phyloP scores from a whole-genome alignment of 2,113 vertebrate species.

The Syrrhaptes paradoxus region DNA sequence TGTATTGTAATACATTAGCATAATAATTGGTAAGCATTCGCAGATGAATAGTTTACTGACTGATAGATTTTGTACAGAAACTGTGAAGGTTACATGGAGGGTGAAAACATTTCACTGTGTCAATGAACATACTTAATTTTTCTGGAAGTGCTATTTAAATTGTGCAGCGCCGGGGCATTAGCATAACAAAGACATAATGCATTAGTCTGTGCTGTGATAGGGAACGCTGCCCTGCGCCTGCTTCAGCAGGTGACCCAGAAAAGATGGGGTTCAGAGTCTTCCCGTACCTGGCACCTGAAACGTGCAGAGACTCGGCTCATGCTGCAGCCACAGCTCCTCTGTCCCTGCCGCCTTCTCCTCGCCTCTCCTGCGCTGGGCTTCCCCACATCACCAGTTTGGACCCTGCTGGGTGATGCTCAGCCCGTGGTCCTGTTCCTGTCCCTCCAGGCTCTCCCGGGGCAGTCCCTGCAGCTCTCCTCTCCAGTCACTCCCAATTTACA shows the following conservation, averaged over 20 bases:
- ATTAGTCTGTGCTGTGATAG: constrained; percentile 60
- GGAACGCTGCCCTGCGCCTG: constrained; percentile 42
- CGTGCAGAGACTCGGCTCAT: not conserved
- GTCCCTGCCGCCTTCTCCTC: too few relatives aligned
- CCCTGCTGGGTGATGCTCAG: too few relatives aligned
- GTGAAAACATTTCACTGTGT: constrained; percentile 87
- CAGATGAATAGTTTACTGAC: constrained; percentile 87
- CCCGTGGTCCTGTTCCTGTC: fast-evolving
- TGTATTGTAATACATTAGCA: constrained; percentile 84
- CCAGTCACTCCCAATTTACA: not conserved
- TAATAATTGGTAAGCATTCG: constrained; percentile 87
- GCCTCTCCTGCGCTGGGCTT: too few relatives aligned
- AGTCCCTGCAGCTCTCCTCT: not conserved
- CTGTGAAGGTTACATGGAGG: constrained; percentile 83
- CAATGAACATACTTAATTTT: constrained; percentile 88
- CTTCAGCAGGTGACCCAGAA: constrained; percentile 53
- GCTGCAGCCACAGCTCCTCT: not conserved
- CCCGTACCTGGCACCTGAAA: not conserved
- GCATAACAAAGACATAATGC: constrained; percentile 80
- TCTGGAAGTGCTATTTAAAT: constrained; percentile 83
- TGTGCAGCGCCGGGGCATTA: constrained; percentile 73
- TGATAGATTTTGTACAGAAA: constrained; percentile 86
- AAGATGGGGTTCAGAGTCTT: not conserved
- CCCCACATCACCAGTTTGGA: too few relatives aligned
- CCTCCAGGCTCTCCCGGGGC: not conserved